phyloP scores from a whole-genome alignment of 2,113 vertebrate species.

The Stegastes partitus region DNA sequence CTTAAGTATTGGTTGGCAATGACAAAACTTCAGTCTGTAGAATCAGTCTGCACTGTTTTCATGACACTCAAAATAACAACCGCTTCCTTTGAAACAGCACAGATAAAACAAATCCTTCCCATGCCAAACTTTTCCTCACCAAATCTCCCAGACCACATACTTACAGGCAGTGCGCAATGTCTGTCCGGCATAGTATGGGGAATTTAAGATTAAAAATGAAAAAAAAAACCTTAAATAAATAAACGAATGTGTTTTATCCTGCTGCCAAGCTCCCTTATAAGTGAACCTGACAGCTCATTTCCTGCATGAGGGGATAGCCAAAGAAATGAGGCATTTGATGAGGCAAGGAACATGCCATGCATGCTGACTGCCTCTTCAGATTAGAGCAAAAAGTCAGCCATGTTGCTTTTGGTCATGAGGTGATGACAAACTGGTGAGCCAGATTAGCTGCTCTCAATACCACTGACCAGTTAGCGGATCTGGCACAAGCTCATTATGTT shows the following conservation, averaged over 20 bases:
- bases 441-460: slow-evolving; percentile 49
- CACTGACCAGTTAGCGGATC: not conserved
- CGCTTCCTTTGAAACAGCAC: slow-evolving; percentile 57
- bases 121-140: slow-evolving; percentile 66
- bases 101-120: slow-evolving; percentile 58
- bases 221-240: slow-evolving; percentile 69
- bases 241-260: slow-evolving; percentile 72
- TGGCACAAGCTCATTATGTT: not conserved
- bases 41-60: slow-evolving; percentile 64
- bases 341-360: slow-evolving; percentile 67
- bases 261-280: slow-evolving; percentile 67
- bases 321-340: slow-evolving; percentile 75
- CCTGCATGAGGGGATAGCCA: slow-evolving; percentile 60
- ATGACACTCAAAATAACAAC: slow-evolving; percentile 68
- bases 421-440: slow-evolving; percentile 56
- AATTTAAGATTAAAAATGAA: slow-evolving; percentile 52
- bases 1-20: slow-evolving; percentile 66
- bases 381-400: slow-evolving; percentile 55
- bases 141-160: slow-evolving; percentile 66
- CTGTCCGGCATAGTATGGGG: slow-evolving; percentile 65
- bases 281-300: slow-evolving; percentile 74
- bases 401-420: slow-evolving; percentile 54
- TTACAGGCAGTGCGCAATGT: slow-evolving; percentile 76
- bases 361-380: slow-evolving; percentile 52
- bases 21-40: slow-evolving; percentile 39